Conservation (phyloP, 2,797 vertebrate genomes). For the Erethizon dorsatum region DNA sequence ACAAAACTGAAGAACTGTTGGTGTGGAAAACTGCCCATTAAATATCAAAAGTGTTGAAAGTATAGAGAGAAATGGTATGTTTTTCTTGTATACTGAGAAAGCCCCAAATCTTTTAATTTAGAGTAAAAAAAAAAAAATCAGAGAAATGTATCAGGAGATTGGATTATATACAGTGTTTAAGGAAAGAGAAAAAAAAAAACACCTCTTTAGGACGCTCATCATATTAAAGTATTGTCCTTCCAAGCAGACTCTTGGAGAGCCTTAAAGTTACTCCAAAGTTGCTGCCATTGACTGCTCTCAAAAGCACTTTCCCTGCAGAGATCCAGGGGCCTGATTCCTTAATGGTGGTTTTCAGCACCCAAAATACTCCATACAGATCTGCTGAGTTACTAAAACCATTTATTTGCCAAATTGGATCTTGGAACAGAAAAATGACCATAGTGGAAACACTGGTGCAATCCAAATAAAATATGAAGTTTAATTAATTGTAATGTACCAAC, state of each 20-base stretch:
- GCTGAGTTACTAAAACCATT: background rate
- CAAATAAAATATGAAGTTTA: conserved; percentile 33
- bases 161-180: background rate
- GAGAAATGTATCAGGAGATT: background rate
- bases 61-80: background rate
- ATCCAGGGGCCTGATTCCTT: background rate
- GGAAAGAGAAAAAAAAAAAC: background rate
- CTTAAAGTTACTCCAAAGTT: background rate
- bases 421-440: background rate
- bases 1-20: background rate
- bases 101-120: background rate
- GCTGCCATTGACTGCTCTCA: background rate
- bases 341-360: background rate
- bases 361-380: background rate
- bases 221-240: background rate
- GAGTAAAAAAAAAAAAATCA: background rate
- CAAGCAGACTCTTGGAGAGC: background rate
- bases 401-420: conserved; percentile 32
- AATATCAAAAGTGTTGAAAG: background rate
- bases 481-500: background rate
- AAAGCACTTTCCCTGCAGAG: background rate
- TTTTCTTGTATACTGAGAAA: background rate
- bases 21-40: background rate
- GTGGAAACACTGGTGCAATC: background rate
- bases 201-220: background rate